A percentile compares a stretch with the other conserved stretches of the same genome.
These are phyloP conservation scores for Ceramica pisi DNA, from an alignment of 2,888 invertebrate genomes.

Conservation along the genomic window DNA sequence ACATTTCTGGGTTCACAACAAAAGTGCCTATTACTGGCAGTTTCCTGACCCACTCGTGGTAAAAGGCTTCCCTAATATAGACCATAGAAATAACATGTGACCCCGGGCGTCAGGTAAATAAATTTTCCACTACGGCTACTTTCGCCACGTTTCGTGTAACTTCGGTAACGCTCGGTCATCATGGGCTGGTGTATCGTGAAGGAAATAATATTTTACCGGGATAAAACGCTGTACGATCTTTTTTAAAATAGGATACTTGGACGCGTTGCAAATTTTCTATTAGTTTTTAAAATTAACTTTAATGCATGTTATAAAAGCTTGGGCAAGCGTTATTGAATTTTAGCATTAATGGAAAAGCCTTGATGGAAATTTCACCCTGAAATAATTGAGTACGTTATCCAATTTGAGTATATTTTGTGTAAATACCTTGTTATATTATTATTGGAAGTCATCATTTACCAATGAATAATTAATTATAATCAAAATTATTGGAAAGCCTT, in stretches of 20 bases:
- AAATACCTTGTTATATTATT: no score
- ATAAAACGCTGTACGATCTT: slow-evolving; percentile 14
- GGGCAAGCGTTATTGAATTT: background rate
- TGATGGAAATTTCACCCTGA: background rate
- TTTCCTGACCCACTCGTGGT: slow-evolving; percentile 63
- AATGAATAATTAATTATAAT: slow-evolving; percentile 30
- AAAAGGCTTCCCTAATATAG: slow-evolving; percentile 69
- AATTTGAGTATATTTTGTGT: background rate
- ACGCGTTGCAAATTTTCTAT: slow-evolving; percentile 30
- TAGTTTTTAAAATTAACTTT: slow-evolving; percentile 30
- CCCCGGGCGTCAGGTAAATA: slow-evolving; percentile 63
- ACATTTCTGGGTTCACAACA: slow-evolving; percentile 53
- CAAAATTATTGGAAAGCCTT: background rate
- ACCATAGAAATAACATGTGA: slow-evolving; percentile 64
- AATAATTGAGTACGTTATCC: background rate
- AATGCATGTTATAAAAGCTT: slow-evolving; percentile 32
- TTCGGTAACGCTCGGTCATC: slow-evolving; percentile 32
- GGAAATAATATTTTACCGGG: slow-evolving; percentile 52
- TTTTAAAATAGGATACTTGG: slow-evolving; percentile 40
- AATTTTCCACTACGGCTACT: slow-evolving; percentile 43
- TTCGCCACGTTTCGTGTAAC: slow-evolving; percentile 35
- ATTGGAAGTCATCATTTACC: background rate
- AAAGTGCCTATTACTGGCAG: slow-evolving; percentile 65
- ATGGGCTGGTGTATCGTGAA: slow-evolving; percentile 17
- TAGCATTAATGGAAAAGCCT: background rate